Evolutionary conservation across 2,113 vertebrate species (phyloP), one percentile per base, ranked within the genome.

Genomic region (Coryphaenoides rupestris): DNA sequence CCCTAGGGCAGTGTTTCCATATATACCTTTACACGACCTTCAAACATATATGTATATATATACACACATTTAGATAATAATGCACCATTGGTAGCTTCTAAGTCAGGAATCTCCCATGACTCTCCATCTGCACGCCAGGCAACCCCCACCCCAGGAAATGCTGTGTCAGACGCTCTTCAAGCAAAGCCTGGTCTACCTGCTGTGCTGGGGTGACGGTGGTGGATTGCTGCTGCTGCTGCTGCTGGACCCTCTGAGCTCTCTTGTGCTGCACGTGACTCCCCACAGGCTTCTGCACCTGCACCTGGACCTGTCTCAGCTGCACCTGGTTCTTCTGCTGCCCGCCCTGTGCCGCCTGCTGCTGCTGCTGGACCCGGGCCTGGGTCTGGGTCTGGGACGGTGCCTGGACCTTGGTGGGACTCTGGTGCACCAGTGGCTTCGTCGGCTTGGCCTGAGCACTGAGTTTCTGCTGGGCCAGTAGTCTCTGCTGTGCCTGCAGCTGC

Each of bases 211-310:
- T 15, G 57, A 65, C 74, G 6, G 84, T 60, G 61, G 72, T 26
- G 2, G 62, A 59, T 58, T 80, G 83, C 63, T 74, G 85, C 58
- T 81, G 85, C 62, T 70, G 81, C 75, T 73, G 82, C 75, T 84
- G 85, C 57, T 85, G 85, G 22, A 6, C 28, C 19, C 21, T 47
- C 45, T 22, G 69, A 13, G 69, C 76, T 60, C 2, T 87, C 7
- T 14, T n/a, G 60, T 72, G 85, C 56, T 17, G 16, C 15, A 50
- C 47, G 5, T 2, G 47, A 69, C 58, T 72, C 67, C 58, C 65
- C 63, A n/a, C 19, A 13, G 19, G 19, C 21, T 55, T 71, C 77
- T 85, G 80, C 23, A 26, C 55, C 40, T 23, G 21, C 19, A 84
- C 33, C 33, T 40, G 9, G 9, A 40, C 33, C 33, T 40, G 33